Base-by-base conservation (phyloP, 1,140 invertebrate species). In the Magallana ariakensis region DNA sequence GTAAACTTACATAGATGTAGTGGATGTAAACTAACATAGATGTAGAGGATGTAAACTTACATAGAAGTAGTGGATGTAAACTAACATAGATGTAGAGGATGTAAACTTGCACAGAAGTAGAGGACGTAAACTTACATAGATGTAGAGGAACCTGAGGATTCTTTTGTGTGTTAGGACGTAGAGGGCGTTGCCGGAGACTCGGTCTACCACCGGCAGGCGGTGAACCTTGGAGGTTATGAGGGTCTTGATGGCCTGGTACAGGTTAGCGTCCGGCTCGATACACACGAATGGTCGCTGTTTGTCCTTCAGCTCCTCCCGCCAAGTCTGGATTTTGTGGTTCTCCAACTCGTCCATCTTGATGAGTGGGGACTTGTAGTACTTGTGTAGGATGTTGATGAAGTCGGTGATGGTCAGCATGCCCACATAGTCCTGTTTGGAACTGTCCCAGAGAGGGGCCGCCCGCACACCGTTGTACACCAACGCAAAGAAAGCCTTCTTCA, bases 331-430 rank as follows among this genome's bases (percentile, higher is more conserved):
- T 85, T 99, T 98, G 94, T 99, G 99, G 94, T 99, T 98, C 94
- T 99, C 99, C 89, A 99, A 95, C 94, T 99, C 98, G 87, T 94
- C 94, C 10, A 75, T 87, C 92, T 91, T 93, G 87, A 98, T 97
- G 90, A 97, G 96, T 22, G 98, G 97, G 90, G 97, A 98, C 92
- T 97, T 98, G 95, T 99, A 99, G 97, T 98, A 99, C 87, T 95
- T 96, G 95, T 98, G 97, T 82, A 99, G 96, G 92, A 99, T 99
- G 95, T 98, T 98, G 93, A 99, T 99, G 94, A 99, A 99, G 95
- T 99, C 99, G 80, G 99, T 99, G 92, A 99, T 99, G 58, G 99
- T 99, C 83, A 99, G 96, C 99, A 99, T 99, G 80, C 99, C 94
- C 57, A 96, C 97, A 94, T 97, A 99, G 94, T 97, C 96, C 94